A percentile compares a stretch with the other conserved stretches of the same genome.
Conservation (phyloP, 2,113 vertebrate genomes). For the Ammodytes dubius region DNA sequence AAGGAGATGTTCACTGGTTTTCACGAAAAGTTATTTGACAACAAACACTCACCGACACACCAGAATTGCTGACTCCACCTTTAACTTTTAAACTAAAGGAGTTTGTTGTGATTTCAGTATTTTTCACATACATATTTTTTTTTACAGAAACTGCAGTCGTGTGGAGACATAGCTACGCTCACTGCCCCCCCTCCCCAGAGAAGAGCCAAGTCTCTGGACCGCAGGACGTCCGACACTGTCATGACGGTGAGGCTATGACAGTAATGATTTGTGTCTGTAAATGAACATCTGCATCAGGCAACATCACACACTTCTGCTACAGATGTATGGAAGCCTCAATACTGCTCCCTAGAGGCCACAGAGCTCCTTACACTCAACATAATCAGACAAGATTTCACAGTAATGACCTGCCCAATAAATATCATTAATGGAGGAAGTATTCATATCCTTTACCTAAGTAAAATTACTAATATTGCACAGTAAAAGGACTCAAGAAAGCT, state of each 20-base stretch:
- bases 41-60: too few relatives aligned
- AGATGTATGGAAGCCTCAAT: not conserved
- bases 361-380: not conserved
- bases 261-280: not conserved
- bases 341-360: not conserved
- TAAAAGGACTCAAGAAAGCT: not conserved
- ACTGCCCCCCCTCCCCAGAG: constrained; percentile 57
- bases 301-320: not conserved
- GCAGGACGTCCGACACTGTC: constrained; percentile 68
- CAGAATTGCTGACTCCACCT: too few relatives aligned
- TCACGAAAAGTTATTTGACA: too few relatives aligned
- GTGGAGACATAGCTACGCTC: constrained; percentile 48
- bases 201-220: constrained; percentile 76
- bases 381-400: not conserved
- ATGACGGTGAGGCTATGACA: constrained; percentile 69
- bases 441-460: not conserved
- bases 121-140: not conserved
- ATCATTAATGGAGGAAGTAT: not conserved
- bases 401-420: not conserved
- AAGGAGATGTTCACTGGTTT: not conserved
- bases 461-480: not conserved
- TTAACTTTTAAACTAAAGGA: too few relatives aligned
- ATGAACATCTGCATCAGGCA: not conserved
- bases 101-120: not conserved
- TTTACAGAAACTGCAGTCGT: constrained; percentile 62